Evolutionary conservation across 2,888 invertebrate species (phyloP).

Genomic region (Ypsolopha scabrella): DNA sequence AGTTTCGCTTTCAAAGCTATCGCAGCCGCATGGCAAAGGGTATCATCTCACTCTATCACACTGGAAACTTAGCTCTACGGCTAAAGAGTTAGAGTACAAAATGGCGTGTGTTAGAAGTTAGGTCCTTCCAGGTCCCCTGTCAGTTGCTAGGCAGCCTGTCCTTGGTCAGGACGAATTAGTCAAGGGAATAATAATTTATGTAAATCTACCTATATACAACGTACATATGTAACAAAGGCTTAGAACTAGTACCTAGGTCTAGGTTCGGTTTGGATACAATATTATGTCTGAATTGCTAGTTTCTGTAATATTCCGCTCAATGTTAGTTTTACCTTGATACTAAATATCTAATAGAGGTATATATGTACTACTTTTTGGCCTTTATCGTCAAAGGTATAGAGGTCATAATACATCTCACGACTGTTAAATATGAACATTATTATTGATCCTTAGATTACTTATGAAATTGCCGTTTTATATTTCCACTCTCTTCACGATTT

Average conservation of each 20-base stretch:
- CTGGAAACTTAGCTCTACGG: neutral
- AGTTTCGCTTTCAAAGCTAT: conserved; percentile 65
- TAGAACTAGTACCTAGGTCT: neutral
- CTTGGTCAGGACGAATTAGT: conserved; percentile 67
- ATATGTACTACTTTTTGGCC: neutral
- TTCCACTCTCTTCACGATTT: too few relatives aligned
- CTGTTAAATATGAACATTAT: too few relatives aligned
- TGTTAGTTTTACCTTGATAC: neutral
- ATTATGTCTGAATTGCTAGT: too few relatives aligned
- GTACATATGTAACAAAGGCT: neutral
- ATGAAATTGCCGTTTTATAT: too few relatives aligned
- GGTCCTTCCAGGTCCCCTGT: conserved; percentile 48
- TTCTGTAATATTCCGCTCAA: too few relatives aligned
- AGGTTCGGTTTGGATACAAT: too few relatives aligned
- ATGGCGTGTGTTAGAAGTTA: conserved; percentile 15
- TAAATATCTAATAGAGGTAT: neutral
- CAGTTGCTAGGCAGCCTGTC: conserved; percentile 34
- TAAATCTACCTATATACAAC: conserved; percentile 37
- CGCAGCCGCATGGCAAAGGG: conserved; percentile 21
- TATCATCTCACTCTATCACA: conserved; percentile 18
- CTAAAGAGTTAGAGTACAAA: neutral
- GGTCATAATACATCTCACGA: too few relatives aligned
- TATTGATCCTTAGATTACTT: too few relatives aligned
- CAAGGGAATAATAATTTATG: conserved; percentile 67
- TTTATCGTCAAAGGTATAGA: too few relatives aligned